Percentiles rank a stretch among this genome's conserved stretches.
These are phyloP conservation scores for Scotopteryx bipunctaria DNA, from an alignment of 2,888 invertebrate genomes.

Conservation along the genomic window DNA sequence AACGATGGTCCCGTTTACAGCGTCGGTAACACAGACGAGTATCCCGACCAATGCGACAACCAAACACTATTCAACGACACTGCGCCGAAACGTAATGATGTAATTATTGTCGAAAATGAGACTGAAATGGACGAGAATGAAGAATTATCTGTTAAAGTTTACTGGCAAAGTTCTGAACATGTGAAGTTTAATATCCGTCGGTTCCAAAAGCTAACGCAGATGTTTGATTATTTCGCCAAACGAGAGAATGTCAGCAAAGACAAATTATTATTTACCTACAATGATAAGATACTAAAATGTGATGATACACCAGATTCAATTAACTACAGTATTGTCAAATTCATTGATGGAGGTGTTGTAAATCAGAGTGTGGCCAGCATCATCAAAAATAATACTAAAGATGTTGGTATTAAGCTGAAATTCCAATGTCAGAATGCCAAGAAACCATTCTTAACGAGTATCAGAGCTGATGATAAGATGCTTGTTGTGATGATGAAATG, in stretches of 20 bases:
- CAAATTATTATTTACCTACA: slow-evolving; percentile 66
- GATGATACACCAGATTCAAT: slow-evolving; percentile 72
- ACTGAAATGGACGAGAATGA: slow-evolving; percentile 59
- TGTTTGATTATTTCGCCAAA: slow-evolving; percentile 66
- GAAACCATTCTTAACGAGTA: slow-evolving; percentile 56
- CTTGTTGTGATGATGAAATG: slow-evolving; percentile 69
- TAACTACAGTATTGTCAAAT: slow-evolving; percentile 66
- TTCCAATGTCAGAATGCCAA: slow-evolving; percentile 73
- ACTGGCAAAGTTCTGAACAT: slow-evolving; percentile 70
- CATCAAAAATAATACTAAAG: slow-evolving; percentile 24
- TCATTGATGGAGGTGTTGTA: slow-evolving; percentile 74
- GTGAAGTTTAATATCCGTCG: slow-evolving; percentile 66
- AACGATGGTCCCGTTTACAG: slow-evolving; percentile 46
- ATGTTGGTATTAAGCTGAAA: slow-evolving; percentile 62
- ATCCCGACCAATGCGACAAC: slow-evolving; percentile 55
- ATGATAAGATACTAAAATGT: slow-evolving; percentile 61
- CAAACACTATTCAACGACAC: slow-evolving; percentile 51
- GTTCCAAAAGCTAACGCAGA: slow-evolving; percentile 64
- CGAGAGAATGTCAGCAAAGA: slow-evolving; percentile 58
- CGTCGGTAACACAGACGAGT: slow-evolving; percentile 67
- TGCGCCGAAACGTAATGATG: slow-evolving; percentile 22
- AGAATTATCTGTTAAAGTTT: slow-evolving; percentile 72
- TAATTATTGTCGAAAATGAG: slow-evolving; percentile 47
- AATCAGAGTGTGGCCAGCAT: slow-evolving; percentile 53
- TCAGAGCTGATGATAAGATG: slow-evolving; percentile 61